Evolutionary conservation across 1,140 invertebrate genomes (phyloP).

Genomic region (Drosophila nannoptera): DNA sequence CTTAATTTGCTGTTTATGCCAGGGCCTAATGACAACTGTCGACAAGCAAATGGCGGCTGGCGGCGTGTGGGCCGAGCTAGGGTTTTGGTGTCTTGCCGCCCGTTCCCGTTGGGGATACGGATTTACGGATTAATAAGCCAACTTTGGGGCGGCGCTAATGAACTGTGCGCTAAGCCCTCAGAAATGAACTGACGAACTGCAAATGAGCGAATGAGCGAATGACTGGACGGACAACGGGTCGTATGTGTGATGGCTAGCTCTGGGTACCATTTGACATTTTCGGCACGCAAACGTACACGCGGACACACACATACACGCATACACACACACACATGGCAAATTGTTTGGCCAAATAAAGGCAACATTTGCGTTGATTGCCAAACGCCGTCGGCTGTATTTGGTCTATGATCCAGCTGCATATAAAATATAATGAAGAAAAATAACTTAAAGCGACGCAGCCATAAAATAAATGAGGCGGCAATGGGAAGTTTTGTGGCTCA

Average conservation of each 20-base stretch:
- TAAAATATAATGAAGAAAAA: slow-evolving; percentile 77
- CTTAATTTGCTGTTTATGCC: slow-evolving; percentile 75
- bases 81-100: slow-evolving; percentile 42
- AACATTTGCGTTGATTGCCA: slow-evolving; percentile 76
- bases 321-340: slow-evolving; percentile 18
- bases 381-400: slow-evolving; percentile 61
- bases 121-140: slow-evolving; percentile 73
- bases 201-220: slow-evolving; percentile 46
- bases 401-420: slow-evolving; percentile 33
- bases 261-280: slow-evolving; percentile 51
- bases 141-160: slow-evolving; percentile 66
- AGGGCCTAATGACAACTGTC: slow-evolving; percentile 67
- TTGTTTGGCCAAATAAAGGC: slow-evolving; percentile 66
- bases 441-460: slow-evolving; percentile 73
- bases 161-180: slow-evolving; percentile 62
- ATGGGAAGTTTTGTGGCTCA: slow-evolving; percentile 42
- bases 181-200: slow-evolving; percentile 60
- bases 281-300: slow-evolving; percentile 23
- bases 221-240: slow-evolving; percentile 37
- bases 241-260: slow-evolving; percentile 62
- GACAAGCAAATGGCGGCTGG: slow-evolving; percentile 20
- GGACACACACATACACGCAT: neutral
- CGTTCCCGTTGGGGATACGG: slow-evolving; percentile 41
- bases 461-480: slow-evolving; percentile 76
- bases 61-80: slow-evolving; percentile 8